A percentile compares a stretch with the other conserved stretches of the same genome.
phyloP scores from a whole-genome alignment of 64 coral and sea anemone species.

The Trachythela sp. region DNA sequence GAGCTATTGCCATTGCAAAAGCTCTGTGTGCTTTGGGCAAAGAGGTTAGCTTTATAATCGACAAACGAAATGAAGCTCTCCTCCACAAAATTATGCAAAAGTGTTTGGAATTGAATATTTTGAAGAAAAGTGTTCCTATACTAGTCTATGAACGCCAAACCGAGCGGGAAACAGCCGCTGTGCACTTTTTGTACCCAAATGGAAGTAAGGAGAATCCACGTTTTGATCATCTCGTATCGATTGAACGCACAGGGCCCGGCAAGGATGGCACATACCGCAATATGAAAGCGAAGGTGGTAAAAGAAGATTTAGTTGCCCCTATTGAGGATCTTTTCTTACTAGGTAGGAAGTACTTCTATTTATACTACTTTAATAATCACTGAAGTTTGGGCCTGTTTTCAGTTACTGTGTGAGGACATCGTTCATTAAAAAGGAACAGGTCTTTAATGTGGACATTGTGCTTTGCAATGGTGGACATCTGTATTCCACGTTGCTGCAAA shows the following conservation, averaged over 20 bases:
- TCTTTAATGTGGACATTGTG: too few relatives aligned
- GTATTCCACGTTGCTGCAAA: too few relatives aligned
- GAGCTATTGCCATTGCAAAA: slow-evolving; percentile 65
- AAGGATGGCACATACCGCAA: not conserved
- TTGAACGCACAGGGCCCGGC: not conserved
- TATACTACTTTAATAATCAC: too few relatives aligned
- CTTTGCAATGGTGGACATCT: too few relatives aligned
- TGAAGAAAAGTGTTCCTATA: not conserved
- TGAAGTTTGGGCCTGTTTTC: too few relatives aligned
- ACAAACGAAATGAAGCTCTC: slow-evolving; percentile 50
- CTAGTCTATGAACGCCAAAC: not conserved
- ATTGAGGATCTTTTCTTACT: not conserved
- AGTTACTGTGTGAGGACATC: too few relatives aligned
- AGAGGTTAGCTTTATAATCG: slow-evolving; percentile 56
- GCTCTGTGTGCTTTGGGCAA: slow-evolving; percentile 73
- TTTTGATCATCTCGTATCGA: not conserved
- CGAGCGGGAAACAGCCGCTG: not conserved
- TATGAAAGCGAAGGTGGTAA: not conserved
- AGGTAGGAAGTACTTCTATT: not conserved
- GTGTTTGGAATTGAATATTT: not conserved
- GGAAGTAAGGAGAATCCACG: not conserved
- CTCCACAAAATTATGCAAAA: slow-evolving; percentile 40
- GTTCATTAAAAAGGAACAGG: too few relatives aligned
- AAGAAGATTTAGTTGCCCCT: not conserved
- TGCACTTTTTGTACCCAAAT: not conserved